phyloP scores from a whole-genome alignment of 2,113 vertebrate species.

The Anguilla japonica region DNA sequence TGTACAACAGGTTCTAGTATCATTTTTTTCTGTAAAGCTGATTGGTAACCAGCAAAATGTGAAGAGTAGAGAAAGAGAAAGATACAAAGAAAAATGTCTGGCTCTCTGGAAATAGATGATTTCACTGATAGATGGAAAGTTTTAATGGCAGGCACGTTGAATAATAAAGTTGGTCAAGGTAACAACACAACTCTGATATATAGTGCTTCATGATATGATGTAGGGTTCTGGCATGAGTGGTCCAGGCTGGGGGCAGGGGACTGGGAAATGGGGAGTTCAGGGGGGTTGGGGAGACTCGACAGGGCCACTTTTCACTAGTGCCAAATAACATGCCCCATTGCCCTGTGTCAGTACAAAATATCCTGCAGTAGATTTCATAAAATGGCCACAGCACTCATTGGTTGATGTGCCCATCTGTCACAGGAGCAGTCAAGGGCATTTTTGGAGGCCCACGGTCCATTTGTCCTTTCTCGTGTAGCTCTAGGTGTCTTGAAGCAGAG shows the following conservation, averaged over 20 bases:
- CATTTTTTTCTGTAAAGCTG: not conserved
- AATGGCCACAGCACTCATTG: slow-evolving; percentile 49
- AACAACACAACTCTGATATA: not conserved
- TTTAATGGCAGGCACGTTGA: not conserved
- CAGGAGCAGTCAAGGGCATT: slow-evolving; percentile 36
- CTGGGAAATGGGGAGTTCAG: not conserved
- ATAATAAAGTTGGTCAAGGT: not conserved
- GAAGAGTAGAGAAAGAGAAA: not conserved
- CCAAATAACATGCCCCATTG: slow-evolving; percentile 53
- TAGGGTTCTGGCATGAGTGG: not conserved
- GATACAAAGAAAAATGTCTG: not conserved
- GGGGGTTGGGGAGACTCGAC: slow-evolving; percentile 7
- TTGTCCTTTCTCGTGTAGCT: slow-evolving; percentile 22
- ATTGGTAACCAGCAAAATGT: not conserved
- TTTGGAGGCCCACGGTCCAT: slow-evolving; percentile 31
- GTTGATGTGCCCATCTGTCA: slow-evolving; percentile 49
- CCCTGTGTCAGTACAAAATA: slow-evolving; percentile 47
- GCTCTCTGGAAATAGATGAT: not conserved
- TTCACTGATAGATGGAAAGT: not conserved
- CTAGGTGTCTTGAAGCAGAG: slow-evolving; percentile 9
- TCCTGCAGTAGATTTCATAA: slow-evolving; percentile 43
- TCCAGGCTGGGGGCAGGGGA: not conserved
- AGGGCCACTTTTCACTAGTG: slow-evolving; percentile 26
- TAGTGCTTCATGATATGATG: not conserved
- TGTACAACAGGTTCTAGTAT: not conserved